Percentiles rank a stretch among this genome's conserved stretches.
Evolutionary conservation across 2,113 vertebrate species (phyloP).

Genomic region (Chlamydotis undulata): DNA sequence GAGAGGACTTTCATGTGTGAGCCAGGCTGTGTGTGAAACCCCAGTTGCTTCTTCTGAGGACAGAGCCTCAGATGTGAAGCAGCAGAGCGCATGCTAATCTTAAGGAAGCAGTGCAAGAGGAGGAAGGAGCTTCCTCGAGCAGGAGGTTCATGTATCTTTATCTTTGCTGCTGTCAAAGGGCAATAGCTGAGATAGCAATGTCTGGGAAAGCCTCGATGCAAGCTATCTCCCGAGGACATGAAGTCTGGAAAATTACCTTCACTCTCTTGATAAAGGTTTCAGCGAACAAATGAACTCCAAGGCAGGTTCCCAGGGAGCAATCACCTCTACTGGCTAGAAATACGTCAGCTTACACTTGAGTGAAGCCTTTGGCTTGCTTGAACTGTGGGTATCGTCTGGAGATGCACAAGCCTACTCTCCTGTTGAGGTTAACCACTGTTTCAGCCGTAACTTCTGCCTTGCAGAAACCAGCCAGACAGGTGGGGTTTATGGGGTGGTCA

Average conservation of each 20-base stretch:
- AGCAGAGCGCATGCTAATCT: not conserved
- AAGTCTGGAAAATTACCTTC: constrained; percentile 36
- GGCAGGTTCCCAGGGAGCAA: not conserved
- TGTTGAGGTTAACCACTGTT: not conserved
- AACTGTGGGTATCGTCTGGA: not conserved
- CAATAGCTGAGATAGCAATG: constrained; percentile 31
- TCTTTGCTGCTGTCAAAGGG: constrained; percentile 61
- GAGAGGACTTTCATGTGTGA: not conserved
- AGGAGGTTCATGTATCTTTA: not conserved
- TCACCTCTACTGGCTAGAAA: not conserved
- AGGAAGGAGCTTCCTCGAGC: not conserved
- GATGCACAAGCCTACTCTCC: not conserved
- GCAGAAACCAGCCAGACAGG: not conserved
- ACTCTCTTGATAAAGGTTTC: constrained; percentile 59
- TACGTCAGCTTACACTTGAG: not conserved
- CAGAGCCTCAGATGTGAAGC: not conserved
- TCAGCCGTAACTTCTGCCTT: not conserved
- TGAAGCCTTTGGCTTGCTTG: not conserved
- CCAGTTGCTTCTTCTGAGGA: not conserved
- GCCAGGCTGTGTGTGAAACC: not conserved
- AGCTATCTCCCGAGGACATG: not conserved
- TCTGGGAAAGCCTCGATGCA: not conserved
- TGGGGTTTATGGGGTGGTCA: not conserved
- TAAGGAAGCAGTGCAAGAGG: not conserved
- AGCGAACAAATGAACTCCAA: not conserved